Evolutionary conservation across 2,797 vertebrate species (phyloP), one percentile per base, ranked within the genome.

Genomic region (Bovichtus diacanthus): DNA sequence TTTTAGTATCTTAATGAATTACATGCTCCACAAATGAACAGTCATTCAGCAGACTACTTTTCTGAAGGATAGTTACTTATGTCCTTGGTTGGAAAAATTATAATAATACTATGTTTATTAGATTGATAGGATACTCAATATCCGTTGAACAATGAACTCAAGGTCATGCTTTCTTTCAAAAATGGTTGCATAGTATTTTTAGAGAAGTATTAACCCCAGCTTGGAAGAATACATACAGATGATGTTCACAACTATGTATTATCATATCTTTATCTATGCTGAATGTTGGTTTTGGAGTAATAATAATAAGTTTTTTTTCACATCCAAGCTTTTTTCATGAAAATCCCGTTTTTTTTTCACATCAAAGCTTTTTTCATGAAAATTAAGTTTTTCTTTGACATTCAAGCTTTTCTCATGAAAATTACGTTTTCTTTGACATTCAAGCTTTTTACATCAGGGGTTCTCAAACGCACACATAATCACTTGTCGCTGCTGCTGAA

Each of bases 11-110:
- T 36, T 65, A 50, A 39, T 43, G 0, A 47, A 63, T 73, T 19
- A 44, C 64, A 54, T 59, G 18, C 5, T 44, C 67, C 75, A 80
- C 64, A 36, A 84, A 70, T 70, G 44, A 58, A 59, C 13, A 16
- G 31, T 65, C 19, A 44, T 23, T 56, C 25, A 49, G 46, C 29
- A 65, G 73, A 73, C 2, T 18, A 16, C 19, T 67, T 70, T 43
- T 44, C 34, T 68, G 21, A 68, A 39, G 16, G 29, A 25, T 6
- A 51, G 34, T 49, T 38, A 27, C 53, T 43, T 10, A 34, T 36
- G 23, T 39, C 34, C 44, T 34, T 61, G 11, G 27, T 38, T 53
- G 44, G 41, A 41, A 60, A 79, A 50, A 50, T 43, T 6, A 34
- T 36, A 31, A 27, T 19, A 58, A 51, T 21, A 44, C 7, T 23